Conservation (phyloP, 2,113 vertebrate genomes). For the Gobius niger region DNA sequence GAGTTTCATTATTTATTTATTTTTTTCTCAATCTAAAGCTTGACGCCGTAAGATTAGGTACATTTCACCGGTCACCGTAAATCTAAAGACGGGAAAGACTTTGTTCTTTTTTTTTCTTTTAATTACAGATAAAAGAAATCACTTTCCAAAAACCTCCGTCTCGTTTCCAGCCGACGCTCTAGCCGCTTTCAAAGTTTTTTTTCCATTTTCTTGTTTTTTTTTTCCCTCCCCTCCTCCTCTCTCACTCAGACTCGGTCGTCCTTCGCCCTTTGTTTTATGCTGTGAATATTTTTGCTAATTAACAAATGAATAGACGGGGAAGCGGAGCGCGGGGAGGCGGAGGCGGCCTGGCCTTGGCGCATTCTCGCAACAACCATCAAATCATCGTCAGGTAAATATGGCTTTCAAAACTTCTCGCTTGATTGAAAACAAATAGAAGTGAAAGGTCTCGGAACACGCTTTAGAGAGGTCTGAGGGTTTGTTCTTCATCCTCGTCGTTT, state of each 20-base stretch:
- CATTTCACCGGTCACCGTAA: neutral
- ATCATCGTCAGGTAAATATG: neutral
- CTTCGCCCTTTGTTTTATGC: neutral
- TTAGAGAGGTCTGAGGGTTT: too few species aligned
- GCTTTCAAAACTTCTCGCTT: neutral
- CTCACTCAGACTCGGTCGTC: neutral
- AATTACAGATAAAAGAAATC: neutral
- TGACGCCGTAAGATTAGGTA: neutral
- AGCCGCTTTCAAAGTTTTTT: neutral
- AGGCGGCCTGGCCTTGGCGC: neutral
- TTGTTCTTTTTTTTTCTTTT: neutral
- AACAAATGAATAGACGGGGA: neutral
- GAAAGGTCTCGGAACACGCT: too few species aligned
- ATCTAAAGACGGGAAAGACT: neutral
- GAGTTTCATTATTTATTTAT: too few species aligned
- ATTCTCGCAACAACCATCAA: neutral
- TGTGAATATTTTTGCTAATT: slow-evolving; percentile 5
- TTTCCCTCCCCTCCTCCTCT: too few species aligned
- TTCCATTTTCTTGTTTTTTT: neutral
- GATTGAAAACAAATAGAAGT: too few species aligned
- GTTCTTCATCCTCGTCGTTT: too few species aligned
- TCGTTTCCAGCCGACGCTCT: neutral
- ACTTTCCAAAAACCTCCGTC: neutral
- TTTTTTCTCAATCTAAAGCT: too few species aligned
- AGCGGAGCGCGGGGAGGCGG: neutral